Percentiles rank a stretch among this genome's conserved stretches.
Evolutionary conservation across 2,797 vertebrate species (phyloP).

Genomic region (Remorina albescens): DNA sequence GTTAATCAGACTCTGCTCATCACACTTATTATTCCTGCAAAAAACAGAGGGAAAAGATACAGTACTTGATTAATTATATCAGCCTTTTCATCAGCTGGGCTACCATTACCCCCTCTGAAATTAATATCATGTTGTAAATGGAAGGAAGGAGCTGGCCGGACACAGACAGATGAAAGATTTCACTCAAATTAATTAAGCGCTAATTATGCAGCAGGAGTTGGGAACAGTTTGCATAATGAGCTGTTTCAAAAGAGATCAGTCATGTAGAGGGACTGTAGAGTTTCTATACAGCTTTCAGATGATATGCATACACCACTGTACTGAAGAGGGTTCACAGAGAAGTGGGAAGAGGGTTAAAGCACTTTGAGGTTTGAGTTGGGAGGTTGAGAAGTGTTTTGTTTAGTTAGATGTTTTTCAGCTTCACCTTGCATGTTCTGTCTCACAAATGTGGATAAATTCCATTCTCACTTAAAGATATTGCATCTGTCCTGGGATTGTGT

Average conservation of each 20-base stretch:
- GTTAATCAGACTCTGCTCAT: slow-evolving; percentile 90
- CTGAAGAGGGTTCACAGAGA: slow-evolving; percentile 62
- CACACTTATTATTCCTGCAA: slow-evolving; percentile 88
- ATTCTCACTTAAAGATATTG: slow-evolving; percentile 57
- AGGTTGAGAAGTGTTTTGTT: slow-evolving; percentile 69
- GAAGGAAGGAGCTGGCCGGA: slow-evolving; percentile 92
- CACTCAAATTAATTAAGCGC: slow-evolving; percentile 93
- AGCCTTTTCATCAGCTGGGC: slow-evolving; percentile 88
- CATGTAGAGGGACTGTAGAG: slow-evolving; percentile 74
- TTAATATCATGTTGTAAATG: slow-evolving; percentile 96
- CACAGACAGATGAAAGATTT: slow-evolving; percentile 95
- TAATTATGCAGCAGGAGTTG: slow-evolving; percentile 91
- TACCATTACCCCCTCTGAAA: slow-evolving; percentile 88
- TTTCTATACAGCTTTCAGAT: slow-evolving; percentile 79
- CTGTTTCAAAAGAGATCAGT: slow-evolving; percentile 87
- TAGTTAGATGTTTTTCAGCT: slow-evolving; percentile 47
- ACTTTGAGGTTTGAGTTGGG: slow-evolving; percentile 51
- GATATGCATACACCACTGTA: slow-evolving; percentile 56
- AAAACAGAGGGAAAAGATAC: slow-evolving; percentile 91
- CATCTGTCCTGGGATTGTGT: slow-evolving; percentile 40
- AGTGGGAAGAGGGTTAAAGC: slow-evolving; percentile 72
- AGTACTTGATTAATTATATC: slow-evolving; percentile 95
- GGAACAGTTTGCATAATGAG: slow-evolving; percentile 91
- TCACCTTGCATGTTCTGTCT: slow-evolving; percentile 33
- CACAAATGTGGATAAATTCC: slow-evolving; percentile 44